phyloP scores from a whole-genome alignment of 2,888 invertebrate species.

The Pocota personata region DNA sequence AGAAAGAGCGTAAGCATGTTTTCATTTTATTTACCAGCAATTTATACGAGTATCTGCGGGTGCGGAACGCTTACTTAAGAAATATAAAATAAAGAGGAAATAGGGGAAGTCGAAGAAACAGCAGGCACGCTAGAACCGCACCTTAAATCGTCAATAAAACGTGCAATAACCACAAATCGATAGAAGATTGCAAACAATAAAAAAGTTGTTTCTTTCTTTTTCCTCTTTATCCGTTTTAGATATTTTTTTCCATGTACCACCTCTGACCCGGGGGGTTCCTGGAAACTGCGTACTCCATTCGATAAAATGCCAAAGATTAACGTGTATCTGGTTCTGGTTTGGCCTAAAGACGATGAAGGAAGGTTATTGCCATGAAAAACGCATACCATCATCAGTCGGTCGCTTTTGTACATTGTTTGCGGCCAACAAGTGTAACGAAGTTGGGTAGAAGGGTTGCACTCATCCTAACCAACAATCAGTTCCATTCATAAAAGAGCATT shows the following conservation, averaged over 20 bases:
- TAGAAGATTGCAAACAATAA: constrained; percentile 45
- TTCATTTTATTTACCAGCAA: constrained; percentile 27
- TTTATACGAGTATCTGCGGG: constrained; percentile 32
- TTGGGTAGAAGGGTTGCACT: constrained; percentile 9
- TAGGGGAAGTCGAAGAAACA: constrained; percentile 33
- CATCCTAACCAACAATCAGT: constrained; percentile 34
- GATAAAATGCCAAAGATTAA: constrained; percentile 36
- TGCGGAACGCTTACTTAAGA: constrained; percentile 51
- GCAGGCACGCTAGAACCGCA: constrained; percentile 40
- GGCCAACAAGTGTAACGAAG: constrained; percentile 63
- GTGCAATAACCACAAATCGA: constrained; percentile 51
- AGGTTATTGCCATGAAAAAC: constrained; percentile 41
- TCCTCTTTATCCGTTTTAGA: background rate
- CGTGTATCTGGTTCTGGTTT: background rate
- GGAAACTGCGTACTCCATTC: constrained; percentile 16
- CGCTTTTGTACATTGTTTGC: constrained; percentile 33
- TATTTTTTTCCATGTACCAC: background rate
- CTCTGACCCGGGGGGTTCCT: constrained; percentile 27
- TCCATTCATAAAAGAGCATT: constrained; percentile 66
- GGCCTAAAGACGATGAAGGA: background rate
- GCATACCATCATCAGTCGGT: background rate
- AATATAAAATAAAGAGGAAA: background rate
- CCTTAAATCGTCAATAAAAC: constrained; percentile 57
- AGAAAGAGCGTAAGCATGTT: constrained; percentile 30
- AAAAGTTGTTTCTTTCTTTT: background rate